Percentiles rank a stretch among this genome's conserved stretches.
Conservation (phyloP, 1,140 invertebrate species). For the Drosophila grimshawi region DNA sequence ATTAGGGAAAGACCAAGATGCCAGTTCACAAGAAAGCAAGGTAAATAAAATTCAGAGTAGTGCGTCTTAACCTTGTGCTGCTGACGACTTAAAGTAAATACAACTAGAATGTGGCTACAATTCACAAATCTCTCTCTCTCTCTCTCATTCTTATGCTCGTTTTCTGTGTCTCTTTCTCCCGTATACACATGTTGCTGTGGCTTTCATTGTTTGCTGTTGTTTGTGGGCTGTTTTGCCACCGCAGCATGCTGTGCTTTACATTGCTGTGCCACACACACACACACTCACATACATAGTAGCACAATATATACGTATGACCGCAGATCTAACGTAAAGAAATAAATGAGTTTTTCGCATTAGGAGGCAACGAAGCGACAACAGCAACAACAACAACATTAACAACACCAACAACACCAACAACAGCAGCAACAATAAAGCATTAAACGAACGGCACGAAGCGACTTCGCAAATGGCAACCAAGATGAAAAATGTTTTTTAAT, state of each 20-base stretch:
- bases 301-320: conserved; percentile 60
- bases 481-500: conserved; percentile 85
- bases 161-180: conserved; percentile 7
- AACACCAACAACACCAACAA: conserved; percentile 46
- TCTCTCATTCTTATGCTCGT: neutral
- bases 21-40: conserved; percentile 38
- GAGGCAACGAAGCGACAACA: conserved; percentile 77
- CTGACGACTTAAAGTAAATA: conserved; percentile 68
- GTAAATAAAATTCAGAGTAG: conserved; percentile 61
- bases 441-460: conserved; percentile 54
- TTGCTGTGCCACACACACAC: too few species aligned
- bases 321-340: conserved; percentile 81
- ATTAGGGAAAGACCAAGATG: conserved; percentile 2
- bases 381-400: conserved; percentile 41
- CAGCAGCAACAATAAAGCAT: conserved; percentile 59
- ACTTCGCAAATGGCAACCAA: conserved; percentile 71
- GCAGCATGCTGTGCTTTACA: conserved; percentile 3
- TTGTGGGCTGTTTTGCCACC: conserved; percentile 25
- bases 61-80: conserved; percentile 75
- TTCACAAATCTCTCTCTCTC: conserved; percentile 9
- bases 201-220: conserved; percentile 54
- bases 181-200: conserved; percentile 47
- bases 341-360: conserved; percentile 82
- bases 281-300: conserved; percentile 6
- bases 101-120: conserved; percentile 28